phyloP scores from a whole-genome alignment of 2,113 vertebrate genomes.

The Aptenodytes patagonicus region DNA sequence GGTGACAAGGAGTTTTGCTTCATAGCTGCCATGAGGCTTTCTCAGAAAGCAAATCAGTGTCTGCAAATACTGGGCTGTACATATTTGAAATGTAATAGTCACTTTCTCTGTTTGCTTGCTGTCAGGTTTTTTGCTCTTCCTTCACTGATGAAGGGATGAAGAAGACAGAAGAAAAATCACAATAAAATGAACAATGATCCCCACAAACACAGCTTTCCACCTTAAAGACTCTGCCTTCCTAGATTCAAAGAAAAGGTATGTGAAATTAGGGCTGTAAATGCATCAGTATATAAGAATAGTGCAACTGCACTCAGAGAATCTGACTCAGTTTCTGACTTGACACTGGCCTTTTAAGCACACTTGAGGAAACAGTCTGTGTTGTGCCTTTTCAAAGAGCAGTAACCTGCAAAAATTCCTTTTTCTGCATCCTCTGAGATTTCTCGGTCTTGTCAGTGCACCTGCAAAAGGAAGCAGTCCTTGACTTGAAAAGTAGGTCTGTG shows the following conservation, averaged over 20 bases:
- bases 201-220: not conserved
- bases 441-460: not conserved
- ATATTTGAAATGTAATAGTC: not conserved
- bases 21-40: not conserved
- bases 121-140: not conserved
- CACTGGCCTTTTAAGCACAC: not conserved
- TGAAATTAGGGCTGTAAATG: not conserved
- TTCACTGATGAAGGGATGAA: not conserved
- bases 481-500: not conserved
- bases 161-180: not conserved
- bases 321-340: not conserved
- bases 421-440: not conserved
- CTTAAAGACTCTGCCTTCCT: not conserved
- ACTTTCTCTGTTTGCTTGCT: not conserved
- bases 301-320: not conserved
- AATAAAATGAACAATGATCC: not conserved
- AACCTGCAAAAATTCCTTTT: not conserved
- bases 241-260: not conserved
- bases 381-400: not conserved
- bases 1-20: not conserved
- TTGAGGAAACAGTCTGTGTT: not conserved
- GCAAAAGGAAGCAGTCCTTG: not conserved
- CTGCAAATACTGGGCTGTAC: not conserved
- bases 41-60: not conserved
- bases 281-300: not conserved